Evolutionary conservation across 2,797 vertebrate species (phyloP).

Genomic region (Gouania willdenowi): DNA sequence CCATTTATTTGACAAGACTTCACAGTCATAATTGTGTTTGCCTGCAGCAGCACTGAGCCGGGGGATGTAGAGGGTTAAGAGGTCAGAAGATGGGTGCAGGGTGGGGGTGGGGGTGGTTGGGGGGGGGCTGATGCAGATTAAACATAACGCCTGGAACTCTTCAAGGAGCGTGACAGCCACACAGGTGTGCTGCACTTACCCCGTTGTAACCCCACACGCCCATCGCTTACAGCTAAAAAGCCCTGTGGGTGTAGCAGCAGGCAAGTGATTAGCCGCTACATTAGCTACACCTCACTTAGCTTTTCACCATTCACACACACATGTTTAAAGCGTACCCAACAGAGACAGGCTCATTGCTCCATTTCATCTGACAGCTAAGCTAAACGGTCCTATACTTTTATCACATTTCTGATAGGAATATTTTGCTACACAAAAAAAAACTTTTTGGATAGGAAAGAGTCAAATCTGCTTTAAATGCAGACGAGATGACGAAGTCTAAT

Average conservation of each 20-base stretch:
- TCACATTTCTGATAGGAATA: not conserved
- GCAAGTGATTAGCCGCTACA: slow-evolving; percentile 48
- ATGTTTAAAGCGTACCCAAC: slow-evolving; percentile 25
- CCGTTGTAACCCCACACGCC: slow-evolving; percentile 37
- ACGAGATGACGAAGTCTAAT: too few species aligned
- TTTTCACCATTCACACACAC: slow-evolving; percentile 18
- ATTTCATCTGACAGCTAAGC: not conserved
- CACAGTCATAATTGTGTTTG: slow-evolving; percentile 39
- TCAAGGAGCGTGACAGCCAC: slow-evolving; percentile 30
- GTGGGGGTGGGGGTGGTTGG: not conserved
- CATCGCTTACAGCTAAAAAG: slow-evolving; percentile 28
- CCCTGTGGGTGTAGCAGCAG: slow-evolving; percentile 40
- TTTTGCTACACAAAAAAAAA: too few species aligned
- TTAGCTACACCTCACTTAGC: slow-evolving; percentile 50
- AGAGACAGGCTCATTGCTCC: slow-evolving; percentile 7
- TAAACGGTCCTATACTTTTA: not conserved
- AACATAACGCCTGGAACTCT: slow-evolving; percentile 47
- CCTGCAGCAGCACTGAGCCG: slow-evolving; percentile 51
- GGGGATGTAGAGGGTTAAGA: slow-evolving; percentile 46
- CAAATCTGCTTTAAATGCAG: too few species aligned
- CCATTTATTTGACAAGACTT: slow-evolving; percentile 54
- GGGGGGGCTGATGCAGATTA: slow-evolving; percentile 44
- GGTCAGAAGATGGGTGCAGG: slow-evolving; percentile 43
- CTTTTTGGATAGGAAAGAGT: too few species aligned
- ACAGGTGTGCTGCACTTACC: slow-evolving; percentile 65